Conservation (phyloP, 2,797 vertebrate species). For the Silurus aristotelis region DNA sequence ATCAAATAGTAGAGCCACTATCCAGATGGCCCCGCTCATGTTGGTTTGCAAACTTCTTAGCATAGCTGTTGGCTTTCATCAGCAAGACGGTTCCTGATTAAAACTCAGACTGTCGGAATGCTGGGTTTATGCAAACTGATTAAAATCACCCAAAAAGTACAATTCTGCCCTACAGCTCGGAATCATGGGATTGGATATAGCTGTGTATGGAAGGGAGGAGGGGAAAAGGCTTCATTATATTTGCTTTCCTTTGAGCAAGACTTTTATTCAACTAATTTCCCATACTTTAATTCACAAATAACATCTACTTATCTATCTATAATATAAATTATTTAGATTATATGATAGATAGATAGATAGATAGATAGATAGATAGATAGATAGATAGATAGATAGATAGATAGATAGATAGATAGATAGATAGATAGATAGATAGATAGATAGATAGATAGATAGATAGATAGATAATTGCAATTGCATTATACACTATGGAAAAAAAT, state of each 20-base stretch:
- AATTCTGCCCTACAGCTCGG: slow-evolving; percentile 47
- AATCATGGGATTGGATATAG: slow-evolving; percentile 28
- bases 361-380: no score
- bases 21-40: slow-evolving; percentile 65
- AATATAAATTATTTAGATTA: no score
- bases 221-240: slow-evolving; percentile 34
- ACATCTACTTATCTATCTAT: no score
- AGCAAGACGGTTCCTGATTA: slow-evolving; percentile 68
- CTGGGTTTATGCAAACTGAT: slow-evolving; percentile 57
- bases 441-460: no score
- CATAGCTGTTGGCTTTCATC: slow-evolving; percentile 67
- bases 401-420: no score
- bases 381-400: no score
- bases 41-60: slow-evolving; percentile 66
- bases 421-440: no score
- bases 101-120: slow-evolving; percentile 63
- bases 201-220: neutral
- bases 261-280: slow-evolving; percentile 15
- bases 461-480: no score
- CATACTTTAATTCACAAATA: slow-evolving; percentile 28
- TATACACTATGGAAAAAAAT: no score
- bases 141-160: slow-evolving; percentile 47
- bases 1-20: slow-evolving; percentile 51
- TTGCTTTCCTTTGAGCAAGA: slow-evolving; percentile 24
- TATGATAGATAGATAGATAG: no score